phyloP scores from a whole-genome alignment of 2,888 invertebrate species.

The Scelioninae gen. 2 region DNA sequence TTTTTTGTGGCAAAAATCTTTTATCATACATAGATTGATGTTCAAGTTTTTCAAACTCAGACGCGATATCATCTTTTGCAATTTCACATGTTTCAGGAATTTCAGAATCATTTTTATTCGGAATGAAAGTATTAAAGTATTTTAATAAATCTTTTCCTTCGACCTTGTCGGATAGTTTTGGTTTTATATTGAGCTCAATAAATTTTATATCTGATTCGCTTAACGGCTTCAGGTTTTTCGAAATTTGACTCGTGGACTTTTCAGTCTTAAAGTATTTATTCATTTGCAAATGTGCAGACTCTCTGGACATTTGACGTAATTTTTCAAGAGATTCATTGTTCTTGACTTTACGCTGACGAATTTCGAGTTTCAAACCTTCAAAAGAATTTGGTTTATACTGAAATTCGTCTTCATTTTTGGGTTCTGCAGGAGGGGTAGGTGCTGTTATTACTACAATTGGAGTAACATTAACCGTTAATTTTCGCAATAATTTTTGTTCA shows the following conservation, averaged over 20 bases:
- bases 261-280: constrained; percentile 67
- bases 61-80: constrained; percentile 18
- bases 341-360: constrained; percentile 68
- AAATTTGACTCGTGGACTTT: constrained; percentile 33
- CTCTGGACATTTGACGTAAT: constrained; percentile 68
- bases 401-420: constrained; percentile 53
- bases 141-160: constrained; percentile 69
- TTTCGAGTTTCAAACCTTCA: constrained; percentile 68
- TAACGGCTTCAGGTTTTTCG: not conserved
- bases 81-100: not conserved
- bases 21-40: constrained; percentile 3
- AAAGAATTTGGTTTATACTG: constrained; percentile 64
- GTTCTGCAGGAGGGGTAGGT: constrained; percentile 68
- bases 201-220: constrained; percentile 55
- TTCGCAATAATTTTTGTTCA: constrained; percentile 8
- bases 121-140: constrained; percentile 65
- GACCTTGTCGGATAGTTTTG: constrained; percentile 69
- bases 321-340: constrained; percentile 63
- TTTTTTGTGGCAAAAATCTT: constrained; percentile 7
- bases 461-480: constrained; percentile 1
- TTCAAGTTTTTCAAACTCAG: constrained; percentile 52
- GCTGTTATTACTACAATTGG: constrained; percentile 66
- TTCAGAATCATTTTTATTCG: constrained; percentile 2
- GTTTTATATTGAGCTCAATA: constrained; percentile 65
- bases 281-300: constrained; percentile 70